Evolutionary conservation across 2,113 vertebrate species (phyloP).

Genomic region (Halcyon senegalensis): DNA sequence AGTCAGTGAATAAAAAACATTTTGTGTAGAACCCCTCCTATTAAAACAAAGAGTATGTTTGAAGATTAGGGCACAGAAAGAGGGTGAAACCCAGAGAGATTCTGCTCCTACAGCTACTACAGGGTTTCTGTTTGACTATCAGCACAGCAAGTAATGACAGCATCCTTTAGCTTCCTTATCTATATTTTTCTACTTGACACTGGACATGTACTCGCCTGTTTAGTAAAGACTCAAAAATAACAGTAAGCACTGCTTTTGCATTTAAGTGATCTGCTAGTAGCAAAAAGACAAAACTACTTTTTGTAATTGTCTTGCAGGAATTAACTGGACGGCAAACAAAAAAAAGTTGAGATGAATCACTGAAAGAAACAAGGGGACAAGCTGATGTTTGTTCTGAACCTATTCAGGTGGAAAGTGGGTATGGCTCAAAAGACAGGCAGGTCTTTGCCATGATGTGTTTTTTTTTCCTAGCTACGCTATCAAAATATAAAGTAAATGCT

Average conservation of each 20-base stretch:
- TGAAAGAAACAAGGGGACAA: neutral
- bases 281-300: neutral
- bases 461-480: neutral
- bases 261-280: neutral
- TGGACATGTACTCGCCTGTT: neutral
- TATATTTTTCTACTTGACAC: neutral
- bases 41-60: neutral
- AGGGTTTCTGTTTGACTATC: neutral
- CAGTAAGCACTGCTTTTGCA: neutral
- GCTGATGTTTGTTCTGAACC: slow-evolving; percentile 50
- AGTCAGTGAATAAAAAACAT: neutral
- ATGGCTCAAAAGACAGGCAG: slow-evolving; percentile 18
- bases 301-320: neutral
- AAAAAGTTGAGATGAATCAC: neutral
- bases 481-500: neutral
- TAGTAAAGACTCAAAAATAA: neutral
- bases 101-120: neutral
- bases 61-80: neutral
- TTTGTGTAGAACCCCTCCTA: neutral
- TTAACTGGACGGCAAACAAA: neutral
- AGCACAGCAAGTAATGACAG: neutral
- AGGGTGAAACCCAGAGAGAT: neutral
- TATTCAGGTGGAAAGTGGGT: slow-evolving; percentile 51
- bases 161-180: neutral
- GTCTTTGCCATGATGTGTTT: neutral